Evolutionary conservation across 2,888 invertebrate genomes (phyloP), one percentile per base, ranked within the genome.

Genomic region (Chromoteleia sp.): DNA sequence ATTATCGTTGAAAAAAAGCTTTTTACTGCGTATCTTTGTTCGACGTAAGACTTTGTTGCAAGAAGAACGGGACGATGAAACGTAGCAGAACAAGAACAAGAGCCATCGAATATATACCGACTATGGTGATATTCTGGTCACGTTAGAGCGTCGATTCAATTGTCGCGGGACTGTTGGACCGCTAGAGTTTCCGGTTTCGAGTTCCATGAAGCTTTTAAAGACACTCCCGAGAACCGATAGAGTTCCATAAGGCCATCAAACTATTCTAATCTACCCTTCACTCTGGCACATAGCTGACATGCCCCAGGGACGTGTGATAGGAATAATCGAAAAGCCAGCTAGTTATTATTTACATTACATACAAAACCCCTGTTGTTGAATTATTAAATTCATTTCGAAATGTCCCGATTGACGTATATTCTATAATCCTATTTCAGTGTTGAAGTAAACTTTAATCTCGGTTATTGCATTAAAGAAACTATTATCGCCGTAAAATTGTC

Each of bases 141-240:
- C 90, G 90, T 89, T 81, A 71, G 56, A 81, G 78, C 85, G 84
- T 87, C 88, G 86, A 90, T 90, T 89, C 88, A 88, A 90, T 89
- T 89, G 88, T 87, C 89, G 86, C 88, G 86, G 86, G 86, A 84
- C 84, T 84, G 83, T 84, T 80, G 84, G 85, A 85, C 87, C 84
- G 84, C 84, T 81, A 81, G 83, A 87, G 87, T 87, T 88, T 87
- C 87, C 83, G 86, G 86, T 87, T 87, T 87, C 86, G 83, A 82
- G 82, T 85, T 84, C 83, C 83, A 77, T 61, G 82, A 79, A 82
- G 83, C 85, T 85, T 84, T 84, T 84, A 83, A 82, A 84, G 84
- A 84, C 79, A 84, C 81, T 81, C 81, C 45, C 73, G 78, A 76
- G 77, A 77, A 80, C 74, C 73, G 77, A 83, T 80, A 83, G 77